Conservation (phyloP, 2,888 invertebrate genomes). For the Ptilodon capucinus region DNA sequence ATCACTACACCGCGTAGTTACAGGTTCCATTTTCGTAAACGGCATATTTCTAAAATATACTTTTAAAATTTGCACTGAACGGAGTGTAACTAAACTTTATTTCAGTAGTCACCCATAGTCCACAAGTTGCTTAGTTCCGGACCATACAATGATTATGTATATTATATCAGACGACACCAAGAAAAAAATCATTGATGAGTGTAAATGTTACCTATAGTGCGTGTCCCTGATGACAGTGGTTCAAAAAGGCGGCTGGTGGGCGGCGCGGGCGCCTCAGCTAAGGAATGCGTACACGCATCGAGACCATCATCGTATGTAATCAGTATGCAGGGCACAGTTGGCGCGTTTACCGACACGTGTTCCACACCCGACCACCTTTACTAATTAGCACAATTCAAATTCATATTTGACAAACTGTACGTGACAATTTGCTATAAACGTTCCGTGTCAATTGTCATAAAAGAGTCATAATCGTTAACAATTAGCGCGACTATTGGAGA, state of each 20-base stretch:
- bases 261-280: conserved; percentile 22
- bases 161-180: too few species aligned
- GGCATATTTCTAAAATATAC: too few species aligned
- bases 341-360: conserved; percentile 68
- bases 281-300: conserved; percentile 71
- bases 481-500: not conserved
- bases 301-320: conserved; percentile 46
- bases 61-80: too few species aligned
- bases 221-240: conserved; percentile 16
- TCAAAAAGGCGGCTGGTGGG: conserved; percentile 39
- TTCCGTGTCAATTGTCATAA: conserved; percentile 6
- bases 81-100: too few species aligned
- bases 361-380: conserved; percentile 58
- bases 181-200: not conserved
- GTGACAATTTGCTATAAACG: conserved; percentile 33
- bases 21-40: too few species aligned
- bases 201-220: conserved; percentile 1
- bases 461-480: not conserved
- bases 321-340: conserved; percentile 68
- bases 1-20: too few species aligned
- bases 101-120: too few species aligned
- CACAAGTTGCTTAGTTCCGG: too few species aligned
- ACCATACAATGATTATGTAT: too few species aligned
- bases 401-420: conserved; percentile 49
- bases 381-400: conserved; percentile 61